A percentile compares a stretch with the other conserved stretches of the same genome.
Conservation (phyloP, 1,140 invertebrate species). For the Diorhabda elongata region DNA sequence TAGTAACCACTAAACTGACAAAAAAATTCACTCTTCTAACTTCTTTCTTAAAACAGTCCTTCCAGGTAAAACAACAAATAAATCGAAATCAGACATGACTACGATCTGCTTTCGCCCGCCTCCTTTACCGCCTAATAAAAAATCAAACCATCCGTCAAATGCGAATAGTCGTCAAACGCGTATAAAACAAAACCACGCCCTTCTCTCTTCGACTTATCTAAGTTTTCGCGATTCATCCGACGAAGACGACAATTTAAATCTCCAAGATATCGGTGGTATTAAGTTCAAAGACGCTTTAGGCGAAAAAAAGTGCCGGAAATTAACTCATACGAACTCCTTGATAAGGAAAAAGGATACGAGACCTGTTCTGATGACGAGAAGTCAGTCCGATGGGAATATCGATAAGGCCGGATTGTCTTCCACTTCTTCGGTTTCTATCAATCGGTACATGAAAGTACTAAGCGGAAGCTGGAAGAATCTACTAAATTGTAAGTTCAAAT, state of each 20-base stretch:
- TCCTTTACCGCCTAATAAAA: conserved; percentile 45
- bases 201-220: conserved; percentile 44
- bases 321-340: conserved; percentile 41
- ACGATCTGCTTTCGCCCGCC: conserved; percentile 47
- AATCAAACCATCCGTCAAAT: conserved; percentile 24
- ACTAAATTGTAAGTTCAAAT: conserved; percentile 56
- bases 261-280: conserved; percentile 22
- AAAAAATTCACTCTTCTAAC: conserved; percentile 6
- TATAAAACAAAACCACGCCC: conserved; percentile 30
- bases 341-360: conserved; percentile 29
- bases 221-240: conserved; percentile 46
- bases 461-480: conserved; percentile 63
- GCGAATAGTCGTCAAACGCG: conserved; percentile 14
- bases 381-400: conserved; percentile 45
- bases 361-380: conserved; percentile 34
- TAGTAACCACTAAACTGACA: not conserved
- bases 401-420: conserved; percentile 30
- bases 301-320: conserved; percentile 29
- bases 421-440: conserved; percentile 50
- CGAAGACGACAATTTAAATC: conserved; percentile 29
- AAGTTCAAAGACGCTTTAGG: conserved; percentile 19
- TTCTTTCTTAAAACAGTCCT: not conserved
- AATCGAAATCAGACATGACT: conserved; percentile 35
- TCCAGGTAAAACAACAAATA: conserved; percentile 9
- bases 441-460: conserved; percentile 57